Evolutionary conservation across 2,888 invertebrate species (phyloP), one percentile per base, ranked within the genome.

Genomic region (Lycocerus yunnanus): DNA sequence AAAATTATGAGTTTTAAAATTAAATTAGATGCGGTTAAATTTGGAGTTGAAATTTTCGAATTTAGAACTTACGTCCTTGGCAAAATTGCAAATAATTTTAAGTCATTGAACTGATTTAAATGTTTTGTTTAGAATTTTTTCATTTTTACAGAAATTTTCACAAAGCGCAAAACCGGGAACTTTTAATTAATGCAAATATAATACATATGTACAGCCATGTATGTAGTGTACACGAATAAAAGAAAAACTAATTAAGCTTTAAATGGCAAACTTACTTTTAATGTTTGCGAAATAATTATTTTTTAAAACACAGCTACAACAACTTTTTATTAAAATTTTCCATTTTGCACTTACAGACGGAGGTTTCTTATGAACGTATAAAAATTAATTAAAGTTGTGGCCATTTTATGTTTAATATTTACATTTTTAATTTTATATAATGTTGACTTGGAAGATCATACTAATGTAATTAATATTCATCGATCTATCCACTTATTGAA

Each of bases 11-110:
- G 27, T 13, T 27, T 27, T 27, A 27, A 27, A 27, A 27, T 27
- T 27, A 27, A 13, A 43, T 43, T 8, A 43, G n/a, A 43, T n/a
- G 43, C n/a, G 60, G 72, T 61, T 72, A 72, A 72, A 60, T 61
- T 61, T 63, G 68, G 43, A 15, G 27, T 43, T 20, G 15, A 59
- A 59, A 72, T 43, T 61, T 16, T 60, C 43, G 67, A 67, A 72
- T 67, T 72, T 72, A 72, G 71, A 72, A 16, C 21, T n/a, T 24
- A 66, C 72, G 68, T 72, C 72, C 72, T 72, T 72, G 72, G 72
- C 68, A 69, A 72, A 72, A 69, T 58, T 72, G 72, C 72, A 72
- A 68, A 68, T 68, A 21, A 18, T 65, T 27, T 20, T 20, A 66
- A 72, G 72, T 72, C 72, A 72, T 15, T 24, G 72, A 58, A 67